phyloP scores from a whole-genome alignment of 2,113 vertebrate species.

The Meriones unguiculatus region DNA sequence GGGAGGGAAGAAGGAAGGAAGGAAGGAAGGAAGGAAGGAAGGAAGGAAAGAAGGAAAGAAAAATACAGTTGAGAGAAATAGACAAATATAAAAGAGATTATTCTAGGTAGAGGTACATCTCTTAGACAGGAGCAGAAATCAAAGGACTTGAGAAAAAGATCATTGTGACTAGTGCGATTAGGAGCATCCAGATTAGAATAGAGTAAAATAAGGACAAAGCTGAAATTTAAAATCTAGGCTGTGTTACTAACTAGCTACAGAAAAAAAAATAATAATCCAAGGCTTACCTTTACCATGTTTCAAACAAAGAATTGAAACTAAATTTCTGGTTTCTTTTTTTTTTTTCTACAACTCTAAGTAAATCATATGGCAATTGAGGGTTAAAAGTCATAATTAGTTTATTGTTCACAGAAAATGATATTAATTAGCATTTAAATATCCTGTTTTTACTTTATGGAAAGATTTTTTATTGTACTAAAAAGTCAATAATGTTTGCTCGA shows the following conservation, averaged over 20 bases:
- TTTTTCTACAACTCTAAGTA: neutral
- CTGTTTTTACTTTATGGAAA: neutral
- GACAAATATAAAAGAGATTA: too few species aligned
- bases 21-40: neutral
- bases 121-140: neutral
- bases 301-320: neutral
- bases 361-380: neutral
- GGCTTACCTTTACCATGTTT: neutral
- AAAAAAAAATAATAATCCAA: neutral
- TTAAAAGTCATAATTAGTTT: neutral
- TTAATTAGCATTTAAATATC: neutral
- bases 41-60: neutral
- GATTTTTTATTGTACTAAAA: neutral
- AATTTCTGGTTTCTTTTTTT: neutral
- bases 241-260: neutral
- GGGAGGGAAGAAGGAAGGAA: neutral
- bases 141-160: neutral
- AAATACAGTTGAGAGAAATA: neutral
- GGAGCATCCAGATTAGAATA: neutral
- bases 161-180: neutral
- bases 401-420: neutral
- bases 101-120: neutral
- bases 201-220: neutral
- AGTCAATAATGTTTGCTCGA: neutral
- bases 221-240: neutral